Percentiles rank a stretch among this genome's conserved stretches.
These are phyloP conservation scores for Ennomos erosarius DNA, from an alignment of 2,888 invertebrate species.

Conservation along the genomic window DNA sequence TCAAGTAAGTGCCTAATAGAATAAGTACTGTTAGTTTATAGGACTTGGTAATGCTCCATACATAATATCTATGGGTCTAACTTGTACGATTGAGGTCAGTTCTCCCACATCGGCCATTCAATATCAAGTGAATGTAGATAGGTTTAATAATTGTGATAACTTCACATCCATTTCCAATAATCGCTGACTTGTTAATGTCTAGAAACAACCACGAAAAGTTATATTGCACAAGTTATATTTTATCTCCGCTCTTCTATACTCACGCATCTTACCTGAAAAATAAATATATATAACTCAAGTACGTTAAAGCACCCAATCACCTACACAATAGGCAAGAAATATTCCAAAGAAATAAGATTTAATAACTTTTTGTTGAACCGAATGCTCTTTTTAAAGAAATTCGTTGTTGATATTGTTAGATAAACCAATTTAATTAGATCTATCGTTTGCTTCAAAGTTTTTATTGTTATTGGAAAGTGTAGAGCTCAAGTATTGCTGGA, in stretches of 20 bases:
- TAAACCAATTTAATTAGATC: conserved; percentile 53
- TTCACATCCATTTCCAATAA: too few relatives aligned
- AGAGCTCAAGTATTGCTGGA: conserved; percentile 52
- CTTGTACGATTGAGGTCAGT: too few relatives aligned
- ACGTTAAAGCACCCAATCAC: conserved; percentile 54
- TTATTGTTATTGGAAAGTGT: conserved; percentile 19
- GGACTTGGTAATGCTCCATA: too few relatives aligned
- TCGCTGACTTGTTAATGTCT: too few relatives aligned
- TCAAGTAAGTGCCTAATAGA: too few relatives aligned
- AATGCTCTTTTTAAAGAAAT: conserved; percentile 72
- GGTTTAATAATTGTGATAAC: too few relatives aligned
- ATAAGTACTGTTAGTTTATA: too few relatives aligned
- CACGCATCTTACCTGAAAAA: conserved; percentile 23
- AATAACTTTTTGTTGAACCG: conserved; percentile 77
- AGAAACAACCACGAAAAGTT: too few relatives aligned
- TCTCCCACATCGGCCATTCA: too few relatives aligned
- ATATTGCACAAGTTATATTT: too few relatives aligned
- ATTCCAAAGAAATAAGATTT: conserved; percentile 69
- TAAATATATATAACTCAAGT: conserved; percentile 42
- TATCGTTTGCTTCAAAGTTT: conserved; percentile 30
- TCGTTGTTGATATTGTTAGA: conserved; percentile 63
- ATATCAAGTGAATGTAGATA: too few relatives aligned
- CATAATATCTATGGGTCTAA: too few relatives aligned
- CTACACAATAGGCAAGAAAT: conserved; percentile 53
- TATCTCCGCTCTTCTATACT: conserved; percentile 12